These are phyloP conservation scores for Urosaurus nigricauda DNA, from an alignment of 2,797 vertebrate genomes.

Conservation along the genomic window DNA sequence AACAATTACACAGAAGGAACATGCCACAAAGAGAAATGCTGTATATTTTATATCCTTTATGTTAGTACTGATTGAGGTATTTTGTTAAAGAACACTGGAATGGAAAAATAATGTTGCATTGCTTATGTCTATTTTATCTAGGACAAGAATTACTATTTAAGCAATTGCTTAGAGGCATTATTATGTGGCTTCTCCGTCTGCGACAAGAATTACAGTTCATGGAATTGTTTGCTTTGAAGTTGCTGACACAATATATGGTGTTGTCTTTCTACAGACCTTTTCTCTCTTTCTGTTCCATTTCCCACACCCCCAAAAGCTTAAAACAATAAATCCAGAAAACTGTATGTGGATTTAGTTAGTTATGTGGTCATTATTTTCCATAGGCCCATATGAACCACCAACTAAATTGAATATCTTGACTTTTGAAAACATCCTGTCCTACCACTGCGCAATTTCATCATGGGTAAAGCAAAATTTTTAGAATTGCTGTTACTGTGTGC, in stretches of 20 bases:
- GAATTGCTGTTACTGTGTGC: background rate
- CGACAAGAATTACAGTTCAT: conserved; percentile 65
- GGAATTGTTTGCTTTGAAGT: background rate
- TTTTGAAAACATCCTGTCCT: background rate
- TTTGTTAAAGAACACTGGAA: conserved; percentile 51
- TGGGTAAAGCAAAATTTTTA: background rate
- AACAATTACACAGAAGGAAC: background rate
- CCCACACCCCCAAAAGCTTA: background rate
- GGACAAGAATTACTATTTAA: conserved; percentile 65
- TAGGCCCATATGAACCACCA: conserved; percentile 2
- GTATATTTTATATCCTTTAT: background rate
- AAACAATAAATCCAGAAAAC: background rate
- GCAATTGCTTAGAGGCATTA: background rate
- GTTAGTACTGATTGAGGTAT: background rate
- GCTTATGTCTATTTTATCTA: conserved; percentile 60
- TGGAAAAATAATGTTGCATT: conserved; percentile 32
- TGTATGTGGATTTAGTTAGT: background rate
- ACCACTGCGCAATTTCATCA: background rate
- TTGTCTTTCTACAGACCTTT: background rate
- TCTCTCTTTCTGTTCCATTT: background rate
- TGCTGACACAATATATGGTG: background rate
- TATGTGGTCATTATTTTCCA: background rate
- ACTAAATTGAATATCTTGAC: background rate
- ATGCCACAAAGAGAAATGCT: background rate
- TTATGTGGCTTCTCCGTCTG: conserved; percentile 51